These are phyloP conservation scores for Mantis religiosa DNA, from an alignment of 2,888 invertebrate species.

Conservation along the genomic window DNA sequence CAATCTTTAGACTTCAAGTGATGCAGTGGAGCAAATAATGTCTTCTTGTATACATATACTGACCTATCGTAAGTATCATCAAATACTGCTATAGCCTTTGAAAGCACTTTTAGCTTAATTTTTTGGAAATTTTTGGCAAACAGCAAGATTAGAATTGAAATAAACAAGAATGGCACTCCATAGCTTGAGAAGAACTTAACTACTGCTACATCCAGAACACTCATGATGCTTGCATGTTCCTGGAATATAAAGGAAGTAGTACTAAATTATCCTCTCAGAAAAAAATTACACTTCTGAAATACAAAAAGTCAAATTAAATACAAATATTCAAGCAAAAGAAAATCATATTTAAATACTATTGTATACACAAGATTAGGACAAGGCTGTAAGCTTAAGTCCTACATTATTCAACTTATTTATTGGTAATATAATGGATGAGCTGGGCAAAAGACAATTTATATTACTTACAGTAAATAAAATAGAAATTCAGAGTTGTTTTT, in stretches of 20 bases:
- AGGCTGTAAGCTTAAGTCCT: too few species aligned
- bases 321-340: too few species aligned
- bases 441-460: too few species aligned
- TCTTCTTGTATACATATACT: neutral
- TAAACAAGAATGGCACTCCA: neutral
- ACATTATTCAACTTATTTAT: too few species aligned
- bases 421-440: too few species aligned
- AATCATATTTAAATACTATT: too few species aligned
- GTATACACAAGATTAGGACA: too few species aligned
- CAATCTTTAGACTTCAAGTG: neutral
- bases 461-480: too few species aligned
- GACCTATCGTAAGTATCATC: neutral
- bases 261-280: too few species aligned
- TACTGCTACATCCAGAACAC: neutral
- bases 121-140: neutral
- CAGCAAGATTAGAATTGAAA: neutral
- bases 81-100: neutral
- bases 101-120: neutral
- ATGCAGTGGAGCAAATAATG: neutral
- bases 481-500: too few species aligned
- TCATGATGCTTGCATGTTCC: neutral
- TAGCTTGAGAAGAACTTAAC: neutral
- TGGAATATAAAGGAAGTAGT: neutral
- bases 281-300: too few species aligned
- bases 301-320: too few species aligned